phyloP scores from a whole-genome alignment of 2,888 invertebrate genomes.

The Crocallis elinguaria region DNA sequence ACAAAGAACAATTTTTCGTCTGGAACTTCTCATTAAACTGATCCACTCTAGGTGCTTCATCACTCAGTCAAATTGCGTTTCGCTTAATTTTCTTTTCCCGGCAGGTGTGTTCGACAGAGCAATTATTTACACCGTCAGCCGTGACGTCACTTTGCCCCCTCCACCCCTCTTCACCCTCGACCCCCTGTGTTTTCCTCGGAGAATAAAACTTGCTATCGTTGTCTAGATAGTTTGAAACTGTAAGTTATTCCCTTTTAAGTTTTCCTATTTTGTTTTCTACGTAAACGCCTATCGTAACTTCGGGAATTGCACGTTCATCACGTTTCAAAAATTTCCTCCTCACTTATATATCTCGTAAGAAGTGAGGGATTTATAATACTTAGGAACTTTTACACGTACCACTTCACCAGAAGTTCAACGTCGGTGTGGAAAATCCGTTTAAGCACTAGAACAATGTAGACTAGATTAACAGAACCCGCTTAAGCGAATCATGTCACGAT shows the following conservation, averaged over 20 bases:
- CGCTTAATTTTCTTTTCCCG: constrained; percentile 84
- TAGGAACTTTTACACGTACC: constrained; percentile 16
- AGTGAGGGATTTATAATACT: constrained; percentile 21
- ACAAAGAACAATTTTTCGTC: constrained; percentile 75
- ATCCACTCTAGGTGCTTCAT: constrained; percentile 81
- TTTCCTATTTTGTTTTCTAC: constrained; percentile 54
- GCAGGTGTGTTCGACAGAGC: constrained; percentile 85
- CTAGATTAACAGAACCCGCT: constrained; percentile 15
- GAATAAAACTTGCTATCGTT: constrained; percentile 63
- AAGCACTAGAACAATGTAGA: constrained; percentile 17
- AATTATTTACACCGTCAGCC: constrained; percentile 82
- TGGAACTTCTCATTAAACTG: constrained; percentile 81
- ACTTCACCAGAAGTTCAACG: constrained; percentile 11
- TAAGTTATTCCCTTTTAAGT: constrained; percentile 60
- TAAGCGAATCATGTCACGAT: constrained; percentile 20
- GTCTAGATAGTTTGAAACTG: constrained; percentile 71
- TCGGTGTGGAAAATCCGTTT: constrained; percentile 9
- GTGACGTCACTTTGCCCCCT: constrained; percentile 71
- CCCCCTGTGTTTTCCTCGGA: constrained; percentile 50
- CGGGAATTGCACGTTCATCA: constrained; percentile 45
- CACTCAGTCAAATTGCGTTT: constrained; percentile 85
- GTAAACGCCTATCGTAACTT: constrained; percentile 51
- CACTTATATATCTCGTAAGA: constrained; percentile 17
- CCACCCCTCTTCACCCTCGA: constrained; percentile 42
- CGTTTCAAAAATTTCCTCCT: constrained; percentile 24